Conservation (phyloP, 1,140 invertebrate genomes). For the Procambarus virginalis region DNA sequence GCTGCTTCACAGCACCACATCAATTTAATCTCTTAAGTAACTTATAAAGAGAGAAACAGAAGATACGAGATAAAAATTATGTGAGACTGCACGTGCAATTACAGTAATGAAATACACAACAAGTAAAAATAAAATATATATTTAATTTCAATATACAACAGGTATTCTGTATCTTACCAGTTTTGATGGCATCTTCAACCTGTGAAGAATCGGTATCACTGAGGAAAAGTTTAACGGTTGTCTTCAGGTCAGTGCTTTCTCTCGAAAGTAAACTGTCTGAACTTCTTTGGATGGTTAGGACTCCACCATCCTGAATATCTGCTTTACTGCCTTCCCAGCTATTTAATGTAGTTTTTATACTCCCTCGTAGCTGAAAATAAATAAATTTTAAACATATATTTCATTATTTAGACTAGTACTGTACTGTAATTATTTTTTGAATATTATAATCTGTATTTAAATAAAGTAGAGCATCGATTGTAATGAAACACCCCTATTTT, state of each 20-base stretch:
- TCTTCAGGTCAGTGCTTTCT: slow-evolving; percentile 41
- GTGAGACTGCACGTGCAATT: not conserved
- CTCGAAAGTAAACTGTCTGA: not conserved
- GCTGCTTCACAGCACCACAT: too few species aligned
- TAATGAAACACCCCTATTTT: too few species aligned
- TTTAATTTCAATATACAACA: not conserved
- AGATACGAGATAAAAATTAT: too few species aligned
- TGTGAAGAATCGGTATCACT: slow-evolving; percentile 46
- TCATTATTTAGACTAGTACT: too few species aligned
- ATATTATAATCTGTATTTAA: too few species aligned
- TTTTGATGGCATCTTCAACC: slow-evolving; percentile 57
- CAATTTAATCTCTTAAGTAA: too few species aligned
- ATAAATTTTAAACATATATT: too few species aligned
- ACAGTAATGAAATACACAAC: not conserved
- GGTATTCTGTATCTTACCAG: slow-evolving; percentile 19
- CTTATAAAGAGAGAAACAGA: too few species aligned
- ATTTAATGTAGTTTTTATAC: slow-evolving; percentile 57
- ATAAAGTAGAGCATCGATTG: too few species aligned
- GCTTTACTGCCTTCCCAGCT: slow-evolving; percentile 35
- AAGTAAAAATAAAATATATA: not conserved
- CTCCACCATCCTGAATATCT: slow-evolving; percentile 9
- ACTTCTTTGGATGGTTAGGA: slow-evolving; percentile 37
- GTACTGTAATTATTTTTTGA: too few species aligned
- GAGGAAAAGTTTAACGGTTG: slow-evolving; percentile 56
- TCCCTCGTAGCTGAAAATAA: slow-evolving; percentile 41